These are phyloP conservation scores for Ophion ellenae DNA, from an alignment of 2,888 invertebrate species.

Conservation along the genomic window DNA sequence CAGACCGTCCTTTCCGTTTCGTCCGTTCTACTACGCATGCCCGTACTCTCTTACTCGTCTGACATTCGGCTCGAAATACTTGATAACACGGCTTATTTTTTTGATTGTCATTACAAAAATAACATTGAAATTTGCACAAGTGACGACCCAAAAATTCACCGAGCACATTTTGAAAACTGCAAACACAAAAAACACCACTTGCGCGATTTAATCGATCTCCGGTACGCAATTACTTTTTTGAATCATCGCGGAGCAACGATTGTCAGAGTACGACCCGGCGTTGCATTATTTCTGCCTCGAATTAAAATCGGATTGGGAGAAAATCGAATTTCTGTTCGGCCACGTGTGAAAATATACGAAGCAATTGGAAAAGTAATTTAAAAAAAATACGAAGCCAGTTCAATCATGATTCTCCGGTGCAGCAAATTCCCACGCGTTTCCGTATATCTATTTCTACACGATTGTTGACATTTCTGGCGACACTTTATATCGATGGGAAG, in stretches of 20 bases:
- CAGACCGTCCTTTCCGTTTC: constrained; percentile 2
- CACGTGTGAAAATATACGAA: neutral
- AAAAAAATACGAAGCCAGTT: neutral
- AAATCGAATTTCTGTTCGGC: neutral
- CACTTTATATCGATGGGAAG: too few species aligned
- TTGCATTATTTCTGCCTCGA: neutral
- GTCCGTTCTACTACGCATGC: constrained; percentile 41
- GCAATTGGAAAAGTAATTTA: neutral
- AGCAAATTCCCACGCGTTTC: neutral
- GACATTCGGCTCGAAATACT: constrained; percentile 6
- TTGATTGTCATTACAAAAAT: neutral
- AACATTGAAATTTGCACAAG: neutral
- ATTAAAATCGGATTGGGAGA: neutral
- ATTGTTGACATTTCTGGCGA: too few species aligned
- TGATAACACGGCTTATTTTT: neutral
- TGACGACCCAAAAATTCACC: neutral
- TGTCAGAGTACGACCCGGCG: too few species aligned
- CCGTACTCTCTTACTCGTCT: neutral
- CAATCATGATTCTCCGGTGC: neutral
- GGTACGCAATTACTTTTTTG: neutral
- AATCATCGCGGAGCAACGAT: neutral
- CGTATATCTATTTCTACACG: neutral
- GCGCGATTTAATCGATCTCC: neutral
- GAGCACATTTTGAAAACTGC: too few species aligned
- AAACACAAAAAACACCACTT: neutral